phyloP scores from a whole-genome alignment of 2,113 vertebrate species.

The Anoplopoma fimbria region DNA sequence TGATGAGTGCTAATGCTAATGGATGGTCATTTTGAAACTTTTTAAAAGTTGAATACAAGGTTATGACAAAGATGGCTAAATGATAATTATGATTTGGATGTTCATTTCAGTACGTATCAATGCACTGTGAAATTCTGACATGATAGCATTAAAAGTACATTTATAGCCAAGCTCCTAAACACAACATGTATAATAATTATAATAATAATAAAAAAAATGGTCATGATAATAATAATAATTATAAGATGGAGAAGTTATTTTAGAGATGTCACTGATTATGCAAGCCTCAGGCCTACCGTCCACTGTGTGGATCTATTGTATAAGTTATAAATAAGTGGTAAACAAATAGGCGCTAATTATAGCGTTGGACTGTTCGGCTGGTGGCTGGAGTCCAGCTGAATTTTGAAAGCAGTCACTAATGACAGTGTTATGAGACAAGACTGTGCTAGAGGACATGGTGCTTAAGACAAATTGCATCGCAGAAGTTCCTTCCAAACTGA shows the following conservation, averaged over 20 bases:
- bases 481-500: slow-evolving; percentile 22
- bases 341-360: slow-evolving; percentile 58
- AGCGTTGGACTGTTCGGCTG: slow-evolving; percentile 43
- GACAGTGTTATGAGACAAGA: slow-evolving; percentile 21
- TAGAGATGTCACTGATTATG: not conserved
- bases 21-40: not conserved
- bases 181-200: not conserved
- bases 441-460: slow-evolving; percentile 8
- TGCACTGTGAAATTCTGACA: not conserved
- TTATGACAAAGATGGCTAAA: not conserved
- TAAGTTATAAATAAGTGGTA: slow-evolving; percentile 35
- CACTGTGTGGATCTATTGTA: slow-evolving; percentile 26
- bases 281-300: not conserved
- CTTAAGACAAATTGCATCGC: slow-evolving; percentile 27
- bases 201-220: not conserved
- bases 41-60: not conserved
- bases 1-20: not conserved
- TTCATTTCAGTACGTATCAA: not conserved
- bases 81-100: not conserved
- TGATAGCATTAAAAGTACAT: not conserved
- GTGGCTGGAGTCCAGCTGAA: slow-evolving; percentile 50
- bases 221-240: not conserved
- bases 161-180: not conserved
- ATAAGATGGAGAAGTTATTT: not conserved
- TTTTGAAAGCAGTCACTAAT: slow-evolving; percentile 43